Conservation (phyloP, 2,888 invertebrate species). For the Acleris emargana region DNA sequence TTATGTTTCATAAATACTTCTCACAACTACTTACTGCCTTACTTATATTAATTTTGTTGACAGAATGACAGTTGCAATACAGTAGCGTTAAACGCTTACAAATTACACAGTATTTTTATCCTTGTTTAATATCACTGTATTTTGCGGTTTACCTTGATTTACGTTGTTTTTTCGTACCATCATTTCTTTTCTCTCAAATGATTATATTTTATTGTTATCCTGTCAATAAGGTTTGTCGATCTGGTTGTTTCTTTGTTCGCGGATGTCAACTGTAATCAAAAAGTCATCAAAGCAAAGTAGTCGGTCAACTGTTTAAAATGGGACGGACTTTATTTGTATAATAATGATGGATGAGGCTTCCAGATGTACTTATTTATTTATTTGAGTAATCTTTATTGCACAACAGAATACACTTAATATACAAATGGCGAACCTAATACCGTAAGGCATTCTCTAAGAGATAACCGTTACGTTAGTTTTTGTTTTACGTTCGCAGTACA, state of each 20-base stretch:
- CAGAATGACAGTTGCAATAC: not conserved
- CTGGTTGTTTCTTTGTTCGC: slow-evolving; percentile 12
- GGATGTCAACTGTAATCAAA: slow-evolving; percentile 19
- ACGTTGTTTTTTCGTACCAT: slow-evolving; percentile 9
- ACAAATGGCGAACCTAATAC: too few relatives aligned
- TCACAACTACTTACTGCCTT: too few relatives aligned
- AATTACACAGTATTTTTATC: not conserved
- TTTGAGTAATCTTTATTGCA: too few relatives aligned
- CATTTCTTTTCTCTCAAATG: slow-evolving; percentile 9
- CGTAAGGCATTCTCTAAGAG: too few relatives aligned
- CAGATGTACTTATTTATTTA: too few relatives aligned
- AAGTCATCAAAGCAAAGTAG: not conserved
- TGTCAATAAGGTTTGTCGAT: slow-evolving; percentile 13
- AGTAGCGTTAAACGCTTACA: not conserved
- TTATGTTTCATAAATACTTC: too few relatives aligned
- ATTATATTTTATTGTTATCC: slow-evolving; percentile 12
- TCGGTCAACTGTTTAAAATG: not conserved
- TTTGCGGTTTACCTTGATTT: slow-evolving; percentile 14
- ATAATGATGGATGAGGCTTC: too few relatives aligned
- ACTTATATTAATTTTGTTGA: too few relatives aligned
- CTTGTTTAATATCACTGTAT: slow-evolving; percentile 12
- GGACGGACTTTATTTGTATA: too few relatives aligned
- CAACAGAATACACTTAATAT: too few relatives aligned
- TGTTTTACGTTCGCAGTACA: too few relatives aligned
- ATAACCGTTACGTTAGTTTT: too few relatives aligned